Evolutionary conservation across 2,113 vertebrate genomes (phyloP).

Genomic region (Argyrosomus japonicus): DNA sequence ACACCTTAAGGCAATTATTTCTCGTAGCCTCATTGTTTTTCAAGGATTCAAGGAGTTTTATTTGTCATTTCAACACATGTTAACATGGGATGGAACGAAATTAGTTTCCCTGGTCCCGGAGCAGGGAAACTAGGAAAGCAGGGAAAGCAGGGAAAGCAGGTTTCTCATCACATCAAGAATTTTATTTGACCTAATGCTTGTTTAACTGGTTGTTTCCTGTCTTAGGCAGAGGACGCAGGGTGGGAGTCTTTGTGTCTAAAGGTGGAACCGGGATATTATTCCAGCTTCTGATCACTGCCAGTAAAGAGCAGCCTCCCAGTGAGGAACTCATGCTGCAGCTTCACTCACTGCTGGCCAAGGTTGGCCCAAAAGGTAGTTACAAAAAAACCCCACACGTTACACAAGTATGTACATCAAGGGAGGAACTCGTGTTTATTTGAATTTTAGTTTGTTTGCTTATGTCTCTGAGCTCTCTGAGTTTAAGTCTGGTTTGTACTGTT

Average conservation of each 20-base stretch:
- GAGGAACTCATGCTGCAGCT: conserved; percentile 95
- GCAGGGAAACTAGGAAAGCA: too few species aligned
- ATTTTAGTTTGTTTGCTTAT: neutral
- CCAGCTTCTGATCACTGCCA: conserved; percentile 89
- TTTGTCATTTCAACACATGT: too few species aligned
- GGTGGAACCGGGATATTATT: conserved; percentile 93
- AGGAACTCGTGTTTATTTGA: too few species aligned
- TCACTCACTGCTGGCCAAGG: conserved; percentile 94
- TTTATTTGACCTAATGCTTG: neutral
- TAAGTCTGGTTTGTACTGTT: neutral
- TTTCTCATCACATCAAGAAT: neutral
- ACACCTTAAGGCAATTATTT: neutral
- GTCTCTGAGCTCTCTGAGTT: neutral
- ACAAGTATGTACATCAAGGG: too few species aligned
- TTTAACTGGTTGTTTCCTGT: conserved; percentile 40
- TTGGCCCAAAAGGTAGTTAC: conserved; percentile 92
- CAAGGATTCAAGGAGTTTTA: too few species aligned
- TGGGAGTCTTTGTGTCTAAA: conserved; percentile 90
- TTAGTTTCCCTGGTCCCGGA: too few species aligned
- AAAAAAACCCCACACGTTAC: too few species aligned
- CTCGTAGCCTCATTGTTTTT: neutral
- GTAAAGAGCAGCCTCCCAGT: conserved; percentile 88
- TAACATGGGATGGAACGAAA: too few species aligned
- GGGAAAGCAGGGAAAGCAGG: too few species aligned
- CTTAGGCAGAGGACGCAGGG: conserved; percentile 90